These are phyloP conservation scores for Drosophila nigromelanica DNA, from an alignment of 1,140 invertebrate species.

Conservation along the genomic window DNA sequence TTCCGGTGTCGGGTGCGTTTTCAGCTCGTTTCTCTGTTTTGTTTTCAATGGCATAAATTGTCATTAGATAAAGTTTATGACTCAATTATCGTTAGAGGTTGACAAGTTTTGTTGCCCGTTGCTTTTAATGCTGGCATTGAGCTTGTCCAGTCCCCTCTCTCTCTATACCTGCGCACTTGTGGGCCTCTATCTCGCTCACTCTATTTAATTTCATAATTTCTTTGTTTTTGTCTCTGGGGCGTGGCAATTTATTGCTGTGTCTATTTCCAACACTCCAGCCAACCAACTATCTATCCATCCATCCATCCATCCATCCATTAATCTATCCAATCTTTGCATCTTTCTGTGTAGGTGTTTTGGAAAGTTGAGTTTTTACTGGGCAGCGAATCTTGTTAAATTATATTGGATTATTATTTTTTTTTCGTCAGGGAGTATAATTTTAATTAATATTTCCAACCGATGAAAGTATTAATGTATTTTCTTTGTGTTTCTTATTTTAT, in stretches of 20 bases:
- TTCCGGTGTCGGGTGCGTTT: constrained; percentile 37
- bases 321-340: constrained; percentile 23
- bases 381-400: constrained; percentile 13
- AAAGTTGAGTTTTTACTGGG: constrained; percentile 54
- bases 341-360: constrained; percentile 34
- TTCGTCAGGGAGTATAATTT: constrained; percentile 17
- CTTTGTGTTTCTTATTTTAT: too few relatives aligned
- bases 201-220: constrained; percentile 22
- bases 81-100: constrained; percentile 78
- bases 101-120: constrained; percentile 52
- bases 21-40: constrained; percentile 40
- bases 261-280: constrained; percentile 11
- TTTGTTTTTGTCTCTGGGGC: constrained; percentile 38
- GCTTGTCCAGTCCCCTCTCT: constrained; percentile 20
- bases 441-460: constrained; percentile 8
- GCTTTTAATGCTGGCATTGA: constrained; percentile 71
- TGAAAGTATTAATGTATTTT: too few relatives aligned
- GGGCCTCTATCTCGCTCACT: constrained; percentile 1
- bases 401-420: constrained; percentile 4
- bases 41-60: constrained; percentile 76
- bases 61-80: constrained; percentile 82
- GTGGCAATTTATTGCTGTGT: constrained; percentile 53
- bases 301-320: constrained; percentile 14
- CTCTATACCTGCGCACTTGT: neutral
- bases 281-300: constrained; percentile 20